These are phyloP conservation scores for Dendrolimus punctatus DNA, from an alignment of 1,140 invertebrate genomes.

Conservation along the genomic window DNA sequence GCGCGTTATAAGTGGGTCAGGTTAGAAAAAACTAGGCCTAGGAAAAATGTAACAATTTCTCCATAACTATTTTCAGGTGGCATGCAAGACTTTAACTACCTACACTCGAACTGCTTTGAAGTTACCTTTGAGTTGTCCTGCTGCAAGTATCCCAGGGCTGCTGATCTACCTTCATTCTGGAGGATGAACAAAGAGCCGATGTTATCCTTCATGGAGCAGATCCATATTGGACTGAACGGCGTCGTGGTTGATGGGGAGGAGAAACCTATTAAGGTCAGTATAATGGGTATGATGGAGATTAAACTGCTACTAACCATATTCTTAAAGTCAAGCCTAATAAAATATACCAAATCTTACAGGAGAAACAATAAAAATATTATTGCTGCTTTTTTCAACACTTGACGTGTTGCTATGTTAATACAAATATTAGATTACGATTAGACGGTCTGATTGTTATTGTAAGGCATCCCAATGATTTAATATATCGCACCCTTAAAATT, in stretches of 20 bases:
- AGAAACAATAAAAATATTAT: too few relatives aligned
- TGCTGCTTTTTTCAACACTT: too few relatives aligned
- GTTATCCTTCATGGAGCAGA: conserved; percentile 88
- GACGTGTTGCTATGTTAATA: too few relatives aligned
- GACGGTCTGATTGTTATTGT: too few relatives aligned
- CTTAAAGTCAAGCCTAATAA: too few relatives aligned
- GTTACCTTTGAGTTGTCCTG: conserved; percentile 97
- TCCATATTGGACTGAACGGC: conserved; percentile 90
- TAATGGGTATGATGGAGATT: too few relatives aligned
- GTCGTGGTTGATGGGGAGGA: conserved; percentile 59
- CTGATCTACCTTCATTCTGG: conserved; percentile 86
- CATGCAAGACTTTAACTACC: conserved; percentile 99
- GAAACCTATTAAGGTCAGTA: conserved; percentile 40
- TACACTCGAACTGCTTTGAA: conserved; percentile 96
- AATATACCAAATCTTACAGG: too few relatives aligned
- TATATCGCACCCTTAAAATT: too few relatives aligned
- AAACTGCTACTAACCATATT: too few relatives aligned
- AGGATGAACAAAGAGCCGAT: conserved; percentile 89
- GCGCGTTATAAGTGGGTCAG: too few relatives aligned
- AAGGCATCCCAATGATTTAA: too few relatives aligned
- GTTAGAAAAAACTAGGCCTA: not conserved
- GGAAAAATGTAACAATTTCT: not conserved
- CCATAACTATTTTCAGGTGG: conserved; percentile 75
- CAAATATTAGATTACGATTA: too few relatives aligned
- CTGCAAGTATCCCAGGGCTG: conserved; percentile 91